Base-by-base conservation (phyloP, 1,140 invertebrate genomes). In the Pseudoatta argentina region DNA sequence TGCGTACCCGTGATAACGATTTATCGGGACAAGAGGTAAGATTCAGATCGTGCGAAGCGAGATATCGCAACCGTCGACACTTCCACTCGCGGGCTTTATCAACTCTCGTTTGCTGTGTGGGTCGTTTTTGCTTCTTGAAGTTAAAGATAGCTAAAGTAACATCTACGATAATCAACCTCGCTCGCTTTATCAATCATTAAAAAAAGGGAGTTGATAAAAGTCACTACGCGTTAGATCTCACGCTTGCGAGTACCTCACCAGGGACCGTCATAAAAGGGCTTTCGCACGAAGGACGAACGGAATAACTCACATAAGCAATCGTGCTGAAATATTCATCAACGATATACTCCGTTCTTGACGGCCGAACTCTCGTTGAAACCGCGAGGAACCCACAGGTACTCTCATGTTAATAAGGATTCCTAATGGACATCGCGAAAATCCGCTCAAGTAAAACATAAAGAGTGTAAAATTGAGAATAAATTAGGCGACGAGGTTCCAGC, bases 401-500 rank as follows among this genome's bases (percentile, higher is more conserved):
- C 7, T 34, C 39, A 6, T 18, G 24, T 44, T 16, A 24, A 44
- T 18, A 48, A 61, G 10, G 14, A 51, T 75, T 48, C 10, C 24
- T 34, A 44, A 24, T 1, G 53, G 44, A 48, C 39, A 16, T 64
- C 34, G 18, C 24, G 67, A 27, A 71, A 72, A 61, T 51, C n/a
- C 69, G 24, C 14, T 73, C 18, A 27, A 51, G 10, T 21, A 18
- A 48, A n/a, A 30, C 34, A 72, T 18, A 59, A 82, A 82, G 53
- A 6, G 7, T 44, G 39, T 57, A 44, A 61, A 73, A 51, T 73
- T 24, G 55, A 59, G 34, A 72, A 30, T 61, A 27, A 73, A 73
- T 75, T 51, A 63, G 79, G 69, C 79, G 79, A 75, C 79, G 79
- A 83, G 69, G 79, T 83, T 83, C 79, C 69, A 14, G 39, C 44